phyloP scores from a whole-genome alignment of 2,113 vertebrate species.

The Physeter macrocephalus region DNA sequence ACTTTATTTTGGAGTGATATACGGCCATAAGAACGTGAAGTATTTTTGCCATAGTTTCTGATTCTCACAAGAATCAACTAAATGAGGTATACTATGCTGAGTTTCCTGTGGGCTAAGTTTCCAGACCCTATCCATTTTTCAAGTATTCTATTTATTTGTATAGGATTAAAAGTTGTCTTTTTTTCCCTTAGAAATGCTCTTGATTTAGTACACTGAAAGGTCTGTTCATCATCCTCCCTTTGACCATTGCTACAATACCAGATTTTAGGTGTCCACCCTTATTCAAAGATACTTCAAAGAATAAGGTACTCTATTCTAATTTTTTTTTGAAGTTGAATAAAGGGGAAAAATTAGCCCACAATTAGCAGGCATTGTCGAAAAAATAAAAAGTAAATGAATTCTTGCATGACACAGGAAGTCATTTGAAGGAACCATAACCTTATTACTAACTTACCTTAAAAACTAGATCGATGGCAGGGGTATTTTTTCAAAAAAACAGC shows the following conservation, averaged over 20 bases:
- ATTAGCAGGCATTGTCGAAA: background rate
- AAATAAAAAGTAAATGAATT: background rate
- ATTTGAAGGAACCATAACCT: background rate
- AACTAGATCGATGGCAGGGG: background rate
- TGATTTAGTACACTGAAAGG: background rate
- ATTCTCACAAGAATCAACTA: background rate
- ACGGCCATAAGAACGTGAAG: background rate
- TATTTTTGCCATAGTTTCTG: background rate
- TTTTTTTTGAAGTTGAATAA: background rate
- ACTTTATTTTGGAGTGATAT: background rate
- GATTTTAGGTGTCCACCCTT: background rate
- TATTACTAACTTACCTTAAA: background rate
- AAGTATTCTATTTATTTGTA: background rate
- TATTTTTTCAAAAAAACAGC: background rate
- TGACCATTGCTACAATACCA: background rate
- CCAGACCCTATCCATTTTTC: background rate
- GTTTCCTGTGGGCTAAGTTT: background rate
- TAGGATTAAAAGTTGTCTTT: background rate
- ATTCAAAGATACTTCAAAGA: background rate
- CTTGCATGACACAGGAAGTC: background rate
- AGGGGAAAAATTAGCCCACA: background rate
- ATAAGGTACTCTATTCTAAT: background rate
- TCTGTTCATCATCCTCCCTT: background rate
- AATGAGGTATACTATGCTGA: background rate
- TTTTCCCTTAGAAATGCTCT: background rate